Conservation (phyloP, 2,888 invertebrate species). For the Glaucopsyche alexis region DNA sequence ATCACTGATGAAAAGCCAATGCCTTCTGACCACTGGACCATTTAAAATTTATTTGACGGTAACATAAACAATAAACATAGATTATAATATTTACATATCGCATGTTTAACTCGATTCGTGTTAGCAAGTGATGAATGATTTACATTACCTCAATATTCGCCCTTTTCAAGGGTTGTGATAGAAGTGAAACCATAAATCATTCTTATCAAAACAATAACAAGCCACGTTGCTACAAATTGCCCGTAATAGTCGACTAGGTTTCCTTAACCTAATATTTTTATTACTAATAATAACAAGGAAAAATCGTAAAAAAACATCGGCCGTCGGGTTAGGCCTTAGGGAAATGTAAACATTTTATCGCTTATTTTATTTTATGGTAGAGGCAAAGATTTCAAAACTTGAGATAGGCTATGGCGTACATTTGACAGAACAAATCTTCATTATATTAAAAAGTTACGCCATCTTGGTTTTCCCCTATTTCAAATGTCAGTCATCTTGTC, state of each 20-base stretch:
- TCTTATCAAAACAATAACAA: constrained; percentile 27
- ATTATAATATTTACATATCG: constrained; percentile 2
- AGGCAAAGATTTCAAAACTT: too few species aligned
- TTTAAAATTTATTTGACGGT: neutral
- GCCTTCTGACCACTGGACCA: neutral
- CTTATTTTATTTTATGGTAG: too few species aligned
- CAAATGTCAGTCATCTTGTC: too few species aligned
- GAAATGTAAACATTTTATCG: too few species aligned
- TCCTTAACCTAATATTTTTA: neutral
- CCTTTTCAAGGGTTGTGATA: constrained; percentile 17
- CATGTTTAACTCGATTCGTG: neutral
- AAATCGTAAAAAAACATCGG: too few species aligned
- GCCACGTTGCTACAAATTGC: constrained; percentile 14
- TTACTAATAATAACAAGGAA: neutral
- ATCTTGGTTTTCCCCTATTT: too few species aligned
- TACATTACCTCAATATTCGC: constrained; percentile 17
- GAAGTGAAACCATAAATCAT: neutral
- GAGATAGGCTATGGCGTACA: too few species aligned
- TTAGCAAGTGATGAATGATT: constrained; percentile 15
- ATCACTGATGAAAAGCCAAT: neutral
- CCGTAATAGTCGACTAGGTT: neutral
- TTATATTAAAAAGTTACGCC: too few species aligned
- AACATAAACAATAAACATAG: neutral
- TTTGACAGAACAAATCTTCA: too few species aligned
- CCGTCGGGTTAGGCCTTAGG: too few species aligned